These are phyloP conservation scores for Karalla daura DNA, from an alignment of 2,797 vertebrate genomes.

Conservation along the genomic window DNA sequence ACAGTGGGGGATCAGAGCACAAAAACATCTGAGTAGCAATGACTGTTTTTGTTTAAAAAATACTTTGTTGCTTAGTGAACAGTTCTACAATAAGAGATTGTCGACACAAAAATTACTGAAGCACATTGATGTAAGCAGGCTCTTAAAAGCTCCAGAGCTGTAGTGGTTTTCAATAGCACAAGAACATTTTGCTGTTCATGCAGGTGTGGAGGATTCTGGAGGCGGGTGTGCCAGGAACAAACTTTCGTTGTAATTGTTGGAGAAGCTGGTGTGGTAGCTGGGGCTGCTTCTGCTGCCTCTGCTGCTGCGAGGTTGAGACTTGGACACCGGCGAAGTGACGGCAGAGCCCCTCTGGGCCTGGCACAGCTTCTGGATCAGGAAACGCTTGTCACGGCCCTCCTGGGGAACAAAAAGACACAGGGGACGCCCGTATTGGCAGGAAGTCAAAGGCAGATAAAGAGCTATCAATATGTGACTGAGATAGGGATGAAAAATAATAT, in stretches of 20 bases:
- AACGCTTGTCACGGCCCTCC: slow-evolving; percentile 91
- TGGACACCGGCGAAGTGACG: slow-evolving; percentile 19
- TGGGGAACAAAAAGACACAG: slow-evolving; percentile 54
- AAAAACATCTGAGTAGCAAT: slow-evolving; percentile 19
- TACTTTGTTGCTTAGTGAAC: not conserved
- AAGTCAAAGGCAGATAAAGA: not conserved
- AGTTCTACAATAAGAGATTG: slow-evolving; percentile 8
- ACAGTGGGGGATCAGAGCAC: slow-evolving; percentile 1
- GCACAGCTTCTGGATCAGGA: slow-evolving; percentile 89
- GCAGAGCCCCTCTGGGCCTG: slow-evolving; percentile 81
- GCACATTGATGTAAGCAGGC: not conserved
- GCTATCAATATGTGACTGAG: not conserved
- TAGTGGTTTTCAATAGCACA: slow-evolving; percentile 11
- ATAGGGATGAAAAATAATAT: not conserved
- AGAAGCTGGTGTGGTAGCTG: slow-evolving; percentile 76
- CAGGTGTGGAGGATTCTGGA: slow-evolving; percentile 75
- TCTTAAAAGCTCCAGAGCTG: not conserved
- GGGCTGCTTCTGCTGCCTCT: slow-evolving; percentile 53
- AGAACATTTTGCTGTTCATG: slow-evolving; percentile 65
- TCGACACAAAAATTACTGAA: slow-evolving; percentile 17
- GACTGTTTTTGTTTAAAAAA: slow-evolving; percentile 21
- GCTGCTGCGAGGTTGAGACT: slow-evolving; percentile 15
- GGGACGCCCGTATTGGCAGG: not conserved
- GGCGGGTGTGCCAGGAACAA: slow-evolving; percentile 70
- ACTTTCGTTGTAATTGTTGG: slow-evolving; percentile 61